Percentiles rank a stretch among this genome's conserved stretches.
Conservation (phyloP, 1,140 invertebrate species). For the Phymastichus coffea region DNA sequence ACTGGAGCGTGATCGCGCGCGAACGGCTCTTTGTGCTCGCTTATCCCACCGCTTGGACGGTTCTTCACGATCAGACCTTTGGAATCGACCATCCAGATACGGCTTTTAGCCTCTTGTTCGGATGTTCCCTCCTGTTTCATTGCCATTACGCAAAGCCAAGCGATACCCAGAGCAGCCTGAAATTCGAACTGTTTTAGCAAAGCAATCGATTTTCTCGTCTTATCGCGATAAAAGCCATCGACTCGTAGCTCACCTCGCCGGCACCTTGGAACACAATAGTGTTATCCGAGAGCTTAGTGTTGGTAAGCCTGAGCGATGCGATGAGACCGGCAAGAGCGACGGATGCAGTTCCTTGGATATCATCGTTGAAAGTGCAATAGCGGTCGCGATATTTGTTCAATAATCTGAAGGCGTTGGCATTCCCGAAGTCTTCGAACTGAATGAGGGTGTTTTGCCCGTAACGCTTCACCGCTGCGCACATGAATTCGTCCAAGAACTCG, state of each 20-base stretch:
- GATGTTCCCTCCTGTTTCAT: constrained; percentile 79
- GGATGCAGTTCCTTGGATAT: constrained; percentile 90
- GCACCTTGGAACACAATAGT: constrained; percentile 89
- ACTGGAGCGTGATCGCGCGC: constrained; percentile 72
- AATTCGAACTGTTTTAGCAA: too few species aligned
- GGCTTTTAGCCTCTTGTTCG: constrained; percentile 68
- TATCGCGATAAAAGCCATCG: not conserved
- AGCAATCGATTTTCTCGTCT: too few species aligned
- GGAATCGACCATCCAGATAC: constrained; percentile 74
- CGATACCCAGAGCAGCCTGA: constrained; percentile 85
- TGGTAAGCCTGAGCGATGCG: constrained; percentile 78
- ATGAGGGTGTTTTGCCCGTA: constrained; percentile 82
- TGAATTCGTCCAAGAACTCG: constrained; percentile 95
- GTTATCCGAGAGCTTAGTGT: constrained; percentile 75
- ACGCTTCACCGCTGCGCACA: constrained; percentile 83
- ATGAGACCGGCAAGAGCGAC: constrained; percentile 90
- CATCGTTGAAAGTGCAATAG: constrained; percentile 95
- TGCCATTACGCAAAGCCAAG: constrained; percentile 81
- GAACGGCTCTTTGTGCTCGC: constrained; percentile 75
- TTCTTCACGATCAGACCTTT: constrained; percentile 78
- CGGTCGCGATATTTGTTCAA: constrained; percentile 79
- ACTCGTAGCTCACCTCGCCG: constrained; percentile 81
- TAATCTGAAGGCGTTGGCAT: constrained; percentile 85
- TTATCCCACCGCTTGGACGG: constrained; percentile 71
- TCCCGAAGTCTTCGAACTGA: constrained; percentile 95